Conservation (phyloP, 2,113 vertebrate genomes). For the Cottus gobio region DNA sequence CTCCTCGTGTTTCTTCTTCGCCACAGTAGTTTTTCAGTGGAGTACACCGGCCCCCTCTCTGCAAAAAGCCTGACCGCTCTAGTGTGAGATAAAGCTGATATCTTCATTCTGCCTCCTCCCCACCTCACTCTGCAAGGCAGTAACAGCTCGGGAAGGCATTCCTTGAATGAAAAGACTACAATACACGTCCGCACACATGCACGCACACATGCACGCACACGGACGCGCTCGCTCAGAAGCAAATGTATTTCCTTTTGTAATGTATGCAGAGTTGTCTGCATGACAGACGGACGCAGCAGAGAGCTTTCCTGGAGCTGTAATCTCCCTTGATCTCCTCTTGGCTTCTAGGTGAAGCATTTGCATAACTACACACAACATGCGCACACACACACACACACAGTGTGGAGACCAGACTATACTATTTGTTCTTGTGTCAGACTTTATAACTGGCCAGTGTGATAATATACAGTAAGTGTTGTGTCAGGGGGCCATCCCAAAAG, state of each 20-base stretch:
- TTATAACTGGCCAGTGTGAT: slow-evolving; percentile 6
- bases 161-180: slow-evolving; percentile 22
- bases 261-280: slow-evolving; percentile 53
- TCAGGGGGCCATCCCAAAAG: background rate
- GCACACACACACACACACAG: background rate
- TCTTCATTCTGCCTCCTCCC: slow-evolving; percentile 69
- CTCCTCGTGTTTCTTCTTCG: slow-evolving; percentile 30
- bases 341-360: slow-evolving; percentile 57
- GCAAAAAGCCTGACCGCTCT: slow-evolving; percentile 68
- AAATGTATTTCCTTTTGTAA: slow-evolving; percentile 68
- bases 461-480: background rate
- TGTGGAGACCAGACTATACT: background rate
- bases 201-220: slow-evolving; percentile 9
- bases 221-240: slow-evolving; percentile 8
- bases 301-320: slow-evolving; percentile 68
- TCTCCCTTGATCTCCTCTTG: slow-evolving; percentile 65
- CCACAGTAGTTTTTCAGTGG: slow-evolving; percentile 67
- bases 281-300: slow-evolving; percentile 61
- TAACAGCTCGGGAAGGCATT: slow-evolving; percentile 40
- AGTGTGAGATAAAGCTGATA: slow-evolving; percentile 73
- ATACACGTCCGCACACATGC: background rate
- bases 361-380: slow-evolving; percentile 37
- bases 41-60: slow-evolving; percentile 62
- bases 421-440: slow-evolving; percentile 11
- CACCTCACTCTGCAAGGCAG: slow-evolving; percentile 27